Evolutionary conservation across 2,797 vertebrate species (phyloP).

Genomic region (Myripristis jacobus): DNA sequence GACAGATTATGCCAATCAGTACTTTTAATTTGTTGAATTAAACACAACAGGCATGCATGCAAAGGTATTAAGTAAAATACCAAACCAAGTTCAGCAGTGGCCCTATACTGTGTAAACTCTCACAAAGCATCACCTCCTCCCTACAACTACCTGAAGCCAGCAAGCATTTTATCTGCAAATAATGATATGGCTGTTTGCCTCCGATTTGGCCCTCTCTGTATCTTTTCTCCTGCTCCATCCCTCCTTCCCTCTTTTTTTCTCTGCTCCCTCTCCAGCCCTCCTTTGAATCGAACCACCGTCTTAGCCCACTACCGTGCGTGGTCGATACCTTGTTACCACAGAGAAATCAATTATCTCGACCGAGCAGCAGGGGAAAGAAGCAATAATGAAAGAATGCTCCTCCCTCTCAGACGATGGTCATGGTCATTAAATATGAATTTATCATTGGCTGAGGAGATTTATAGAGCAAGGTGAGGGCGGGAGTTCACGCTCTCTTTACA

Average conservation of each 20-base stretch:
- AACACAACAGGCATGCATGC: slow-evolving; percentile 17
- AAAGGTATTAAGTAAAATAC: slow-evolving; percentile 27
- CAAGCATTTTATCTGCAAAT: slow-evolving; percentile 59
- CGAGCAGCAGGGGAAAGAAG: slow-evolving; percentile 79
- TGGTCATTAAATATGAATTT: slow-evolving; percentile 85
- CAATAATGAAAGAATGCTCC: slow-evolving; percentile 84
- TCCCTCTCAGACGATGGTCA: slow-evolving; percentile 76
- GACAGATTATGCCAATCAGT: slow-evolving; percentile 68
- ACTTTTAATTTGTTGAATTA: slow-evolving; percentile 63
- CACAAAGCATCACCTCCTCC: slow-evolving; percentile 39
- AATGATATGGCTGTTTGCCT: slow-evolving; percentile 70
- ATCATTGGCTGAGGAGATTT: slow-evolving; percentile 77
- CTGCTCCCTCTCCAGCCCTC: slow-evolving; percentile 59
- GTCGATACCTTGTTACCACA: slow-evolving; percentile 88
- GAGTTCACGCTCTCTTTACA: slow-evolving; percentile 62
- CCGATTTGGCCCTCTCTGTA: slow-evolving; percentile 42
- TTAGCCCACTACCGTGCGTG: slow-evolving; percentile 75
- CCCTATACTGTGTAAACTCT: slow-evolving; percentile 22
- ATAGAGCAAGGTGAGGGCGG: slow-evolving; percentile 58
- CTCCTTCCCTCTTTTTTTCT: slow-evolving; percentile 12
- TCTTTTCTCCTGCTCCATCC: slow-evolving; percentile 51
- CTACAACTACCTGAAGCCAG: slow-evolving; percentile 48
- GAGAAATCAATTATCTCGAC: slow-evolving; percentile 87
- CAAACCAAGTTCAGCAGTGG: slow-evolving; percentile 23
- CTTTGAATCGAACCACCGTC: slow-evolving; percentile 78